Percentiles rank a stretch among this genome's conserved stretches.
Conservation (phyloP, 2,113 vertebrate genomes). For the Bothrops jararaca region DNA sequence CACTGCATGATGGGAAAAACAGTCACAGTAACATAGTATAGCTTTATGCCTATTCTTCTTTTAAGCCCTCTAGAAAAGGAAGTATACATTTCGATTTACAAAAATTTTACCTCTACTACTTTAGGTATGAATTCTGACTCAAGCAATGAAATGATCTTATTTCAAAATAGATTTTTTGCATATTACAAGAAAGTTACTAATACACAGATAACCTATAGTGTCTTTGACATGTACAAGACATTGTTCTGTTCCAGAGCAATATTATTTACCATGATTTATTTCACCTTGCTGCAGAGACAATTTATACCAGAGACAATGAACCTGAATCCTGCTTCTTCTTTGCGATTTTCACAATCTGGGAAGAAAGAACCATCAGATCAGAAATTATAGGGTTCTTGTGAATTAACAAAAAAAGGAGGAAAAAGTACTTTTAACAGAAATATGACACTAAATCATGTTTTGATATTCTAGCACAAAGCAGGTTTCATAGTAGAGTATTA, state of each 20-base stretch:
- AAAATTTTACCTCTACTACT: background rate
- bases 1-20: background rate
- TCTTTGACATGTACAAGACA: background rate
- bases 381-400: conserved; percentile 11
- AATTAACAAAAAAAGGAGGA: background rate
- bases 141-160: background rate
- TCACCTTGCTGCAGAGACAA: background rate
- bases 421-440: background rate
- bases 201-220: background rate
- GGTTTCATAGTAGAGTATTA: background rate
- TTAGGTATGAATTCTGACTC: background rate
- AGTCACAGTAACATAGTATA: background rate
- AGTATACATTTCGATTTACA: background rate
- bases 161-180: background rate
- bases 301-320: background rate
- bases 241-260: background rate
- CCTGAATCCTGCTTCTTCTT: background rate
- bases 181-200: conserved; percentile 13
- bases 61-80: background rate
- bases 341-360: background rate
- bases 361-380: conserved; percentile 22
- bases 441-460: background rate
- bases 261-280: background rate
- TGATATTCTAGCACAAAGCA: background rate
- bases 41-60: background rate